phyloP scores from a whole-genome alignment of 1,140 invertebrate genomes.

The Cotesia chilonis region DNA sequence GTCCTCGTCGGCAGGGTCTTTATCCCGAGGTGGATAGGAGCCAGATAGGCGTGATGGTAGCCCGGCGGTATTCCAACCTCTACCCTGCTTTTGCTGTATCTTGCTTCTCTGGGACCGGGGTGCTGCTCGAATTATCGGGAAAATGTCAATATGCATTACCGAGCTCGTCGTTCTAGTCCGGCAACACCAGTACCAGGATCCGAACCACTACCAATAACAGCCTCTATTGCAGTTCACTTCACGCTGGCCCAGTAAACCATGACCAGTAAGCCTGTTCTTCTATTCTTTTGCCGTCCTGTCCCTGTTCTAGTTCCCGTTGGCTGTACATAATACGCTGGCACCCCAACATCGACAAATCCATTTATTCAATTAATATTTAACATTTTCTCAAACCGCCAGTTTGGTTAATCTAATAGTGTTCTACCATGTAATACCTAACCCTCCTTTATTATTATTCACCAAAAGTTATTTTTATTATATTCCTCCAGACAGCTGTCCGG shows the following conservation, averaged over 20 bases:
- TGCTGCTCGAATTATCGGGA: conserved; percentile 56
- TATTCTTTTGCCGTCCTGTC: background rate
- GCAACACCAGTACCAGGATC: conserved; percentile 14
- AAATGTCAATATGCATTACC: conserved; percentile 61
- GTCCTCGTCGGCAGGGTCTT: conserved; percentile 30
- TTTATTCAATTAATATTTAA: conserved; percentile 33
- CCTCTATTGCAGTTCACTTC: conserved; percentile 40
- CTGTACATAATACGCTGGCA: background rate
- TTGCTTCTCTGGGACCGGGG: conserved; percentile 28
- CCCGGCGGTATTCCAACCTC: conserved; percentile 18
- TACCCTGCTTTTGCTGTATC: conserved; percentile 11
- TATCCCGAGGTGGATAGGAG: conserved; percentile 29
- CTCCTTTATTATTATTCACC: too few species aligned
- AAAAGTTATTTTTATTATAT: too few species aligned
- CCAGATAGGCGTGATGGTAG: background rate
- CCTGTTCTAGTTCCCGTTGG: background rate
- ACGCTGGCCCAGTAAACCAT: conserved; percentile 19
- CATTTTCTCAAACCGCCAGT: background rate
- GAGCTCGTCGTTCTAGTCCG: conserved; percentile 39
- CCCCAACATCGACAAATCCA: conserved; percentile 10
- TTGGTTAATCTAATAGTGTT: too few species aligned
- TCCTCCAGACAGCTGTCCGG: too few species aligned
- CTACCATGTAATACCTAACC: too few species aligned
- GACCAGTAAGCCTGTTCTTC: conserved; percentile 11
- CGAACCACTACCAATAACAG: conserved; percentile 1